These are phyloP conservation scores for Anniella stebbinsi DNA, from an alignment of 2,797 vertebrate genomes.

Conservation along the genomic window DNA sequence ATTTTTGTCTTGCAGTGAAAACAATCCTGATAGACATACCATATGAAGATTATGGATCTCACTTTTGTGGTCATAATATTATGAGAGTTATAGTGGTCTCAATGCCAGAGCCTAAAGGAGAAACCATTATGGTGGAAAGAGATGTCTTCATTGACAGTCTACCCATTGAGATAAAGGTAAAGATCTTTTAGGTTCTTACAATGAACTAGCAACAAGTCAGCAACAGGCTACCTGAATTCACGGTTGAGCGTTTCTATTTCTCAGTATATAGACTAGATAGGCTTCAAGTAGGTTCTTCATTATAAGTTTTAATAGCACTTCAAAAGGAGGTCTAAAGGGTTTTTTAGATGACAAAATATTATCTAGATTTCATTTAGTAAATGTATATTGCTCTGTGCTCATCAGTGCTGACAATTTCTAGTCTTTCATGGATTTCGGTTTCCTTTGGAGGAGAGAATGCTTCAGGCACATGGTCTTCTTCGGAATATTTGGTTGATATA, in stretches of 20 bases:
- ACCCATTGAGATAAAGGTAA: conserved; percentile 72
- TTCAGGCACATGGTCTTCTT: neutral
- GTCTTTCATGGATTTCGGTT: neutral
- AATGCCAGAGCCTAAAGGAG: conserved; percentile 62
- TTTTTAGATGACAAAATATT: neutral
- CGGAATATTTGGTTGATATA: too few relatives aligned
- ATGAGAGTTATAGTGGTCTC: conserved; percentile 70
- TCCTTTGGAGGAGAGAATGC: neutral
- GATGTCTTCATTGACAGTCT: conserved; percentile 68
- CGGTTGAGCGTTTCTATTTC: neutral
- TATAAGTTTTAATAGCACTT: neutral
- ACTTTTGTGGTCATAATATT: conserved; percentile 71
- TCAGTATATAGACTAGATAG: neutral
- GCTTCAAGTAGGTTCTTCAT: neutral
- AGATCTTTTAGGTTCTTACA: neutral
- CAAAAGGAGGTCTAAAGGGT: neutral
- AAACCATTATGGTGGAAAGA: conserved; percentile 71
- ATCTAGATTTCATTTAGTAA: neutral
- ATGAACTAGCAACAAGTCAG: neutral
- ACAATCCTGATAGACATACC: conserved; percentile 64
- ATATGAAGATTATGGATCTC: conserved; percentile 64
- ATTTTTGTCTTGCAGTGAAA: conserved; percentile 68
- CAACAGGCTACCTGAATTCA: neutral
- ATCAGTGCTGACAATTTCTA: neutral
- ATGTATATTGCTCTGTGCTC: neutral